A percentile compares a stretch with the other conserved stretches of the same genome.
phyloP scores from a whole-genome alignment of 2,888 invertebrate species.

The Parasteatoda lunata region DNA sequence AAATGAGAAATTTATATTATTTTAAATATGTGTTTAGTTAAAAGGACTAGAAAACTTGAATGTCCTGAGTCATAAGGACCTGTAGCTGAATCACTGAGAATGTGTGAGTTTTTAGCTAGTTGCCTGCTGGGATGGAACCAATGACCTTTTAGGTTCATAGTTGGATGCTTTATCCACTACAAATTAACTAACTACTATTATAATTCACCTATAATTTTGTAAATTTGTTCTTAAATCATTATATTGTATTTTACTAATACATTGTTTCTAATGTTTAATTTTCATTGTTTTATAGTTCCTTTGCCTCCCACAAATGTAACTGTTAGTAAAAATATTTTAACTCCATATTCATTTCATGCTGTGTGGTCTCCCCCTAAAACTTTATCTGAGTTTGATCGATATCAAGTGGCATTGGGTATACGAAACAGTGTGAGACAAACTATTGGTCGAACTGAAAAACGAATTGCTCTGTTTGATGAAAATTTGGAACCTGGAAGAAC shows the following conservation, averaged over 20 bases:
- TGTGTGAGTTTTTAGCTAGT: too few relatives aligned
- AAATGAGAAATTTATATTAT: too few relatives aligned
- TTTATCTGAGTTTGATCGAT: constrained; percentile 89
- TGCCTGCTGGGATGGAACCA: too few relatives aligned
- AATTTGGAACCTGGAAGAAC: constrained; percentile 90
- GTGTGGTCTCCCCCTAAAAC: constrained; percentile 91
- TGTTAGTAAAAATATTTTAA: constrained; percentile 83
- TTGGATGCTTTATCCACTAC: too few relatives aligned
- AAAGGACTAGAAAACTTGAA: too few relatives aligned
- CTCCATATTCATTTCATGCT: constrained; percentile 86
- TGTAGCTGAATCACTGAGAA: too few relatives aligned
- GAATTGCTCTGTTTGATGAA: constrained; percentile 81
- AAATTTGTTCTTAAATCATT: not conserved
- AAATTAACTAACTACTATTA: too few relatives aligned
- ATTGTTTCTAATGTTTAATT: too few relatives aligned
- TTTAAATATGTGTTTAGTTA: too few relatives aligned
- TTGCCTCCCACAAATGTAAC: constrained; percentile 88
- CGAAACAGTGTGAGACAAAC: constrained; percentile 72
- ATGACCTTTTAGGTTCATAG: too few relatives aligned
- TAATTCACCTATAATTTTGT: too few relatives aligned
- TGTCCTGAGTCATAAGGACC: too few relatives aligned
- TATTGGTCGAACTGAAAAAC: constrained; percentile 72
- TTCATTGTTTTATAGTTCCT: constrained; percentile 78
- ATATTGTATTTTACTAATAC: not conserved
- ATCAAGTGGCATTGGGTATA: constrained; percentile 86